Evolutionary conservation across 2,797 vertebrate species (phyloP).

Genomic region (Molossus molossus): DNA sequence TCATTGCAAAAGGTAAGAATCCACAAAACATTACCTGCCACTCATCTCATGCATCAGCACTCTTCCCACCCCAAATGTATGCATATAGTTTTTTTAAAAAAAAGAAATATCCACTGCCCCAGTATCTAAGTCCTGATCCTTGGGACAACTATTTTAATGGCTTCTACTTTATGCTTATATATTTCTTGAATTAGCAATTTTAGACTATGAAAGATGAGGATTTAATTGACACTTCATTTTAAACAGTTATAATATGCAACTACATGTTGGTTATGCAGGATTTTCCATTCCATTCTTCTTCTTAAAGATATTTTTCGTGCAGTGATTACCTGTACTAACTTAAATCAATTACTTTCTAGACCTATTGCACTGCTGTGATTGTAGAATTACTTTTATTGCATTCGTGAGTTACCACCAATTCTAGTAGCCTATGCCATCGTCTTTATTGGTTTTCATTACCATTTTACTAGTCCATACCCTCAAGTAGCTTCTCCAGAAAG

Average conservation of each 20-base stretch:
- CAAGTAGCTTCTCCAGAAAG: neutral
- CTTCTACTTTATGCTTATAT: neutral
- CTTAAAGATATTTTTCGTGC: constrained; percentile 22
- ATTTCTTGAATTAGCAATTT: constrained; percentile 30
- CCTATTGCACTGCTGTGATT: neutral
- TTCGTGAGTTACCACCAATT: neutral
- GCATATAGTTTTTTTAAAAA: neutral
- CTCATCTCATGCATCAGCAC: neutral
- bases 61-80: neutral
- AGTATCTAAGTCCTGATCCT: neutral
- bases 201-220: neutral
- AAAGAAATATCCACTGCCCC: neutral
- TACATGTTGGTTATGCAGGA: neutral
- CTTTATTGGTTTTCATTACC: neutral
- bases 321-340: neutral
- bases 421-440: neutral
- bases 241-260: neutral
- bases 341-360: neutral
- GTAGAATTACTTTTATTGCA: neutral
- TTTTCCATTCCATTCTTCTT: constrained; percentile 14
- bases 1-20: neutral
- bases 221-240: constrained; percentile 14
- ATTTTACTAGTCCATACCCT: constrained; percentile 6
- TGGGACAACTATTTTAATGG: neutral
- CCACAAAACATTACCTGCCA: neutral